Percentiles rank a stretch among this genome's conserved stretches.
Evolutionary conservation across 2,113 vertebrate genomes (phyloP).

Genomic region (Elanus axillaris): DNA sequence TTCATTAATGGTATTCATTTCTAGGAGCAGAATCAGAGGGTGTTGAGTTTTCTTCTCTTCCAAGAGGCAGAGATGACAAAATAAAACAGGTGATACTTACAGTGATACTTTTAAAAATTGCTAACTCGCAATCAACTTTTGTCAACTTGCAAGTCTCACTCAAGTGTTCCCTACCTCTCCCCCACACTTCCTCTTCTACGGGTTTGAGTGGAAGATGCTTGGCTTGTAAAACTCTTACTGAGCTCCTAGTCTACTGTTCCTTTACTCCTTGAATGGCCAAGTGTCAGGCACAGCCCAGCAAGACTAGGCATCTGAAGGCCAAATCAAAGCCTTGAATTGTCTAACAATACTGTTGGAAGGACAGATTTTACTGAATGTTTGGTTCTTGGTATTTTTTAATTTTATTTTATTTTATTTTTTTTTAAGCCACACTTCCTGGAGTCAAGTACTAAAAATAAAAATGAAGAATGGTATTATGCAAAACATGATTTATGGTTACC

Average conservation of each 20-base stretch:
- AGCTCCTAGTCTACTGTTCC: background rate
- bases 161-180: background rate
- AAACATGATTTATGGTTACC: background rate
- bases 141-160: background rate
- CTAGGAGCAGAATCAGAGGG: background rate
- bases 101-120: background rate
- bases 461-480: background rate
- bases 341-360: background rate
- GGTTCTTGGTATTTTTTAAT: background rate
- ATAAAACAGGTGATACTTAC: background rate
- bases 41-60: background rate
- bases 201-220: background rate
- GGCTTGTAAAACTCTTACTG: background rate
- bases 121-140: background rate
- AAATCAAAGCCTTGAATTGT: background rate
- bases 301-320: background rate
- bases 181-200: background rate
- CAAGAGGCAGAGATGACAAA: background rate
- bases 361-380: background rate
- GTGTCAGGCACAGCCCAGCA: background rate
- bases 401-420: background rate
- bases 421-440: background rate
- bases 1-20: background rate
- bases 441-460: constrained; percentile 27
- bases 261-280: background rate